phyloP scores from a whole-genome alignment of 2,888 invertebrate genomes.

The Digitonthophagus gazella region DNA sequence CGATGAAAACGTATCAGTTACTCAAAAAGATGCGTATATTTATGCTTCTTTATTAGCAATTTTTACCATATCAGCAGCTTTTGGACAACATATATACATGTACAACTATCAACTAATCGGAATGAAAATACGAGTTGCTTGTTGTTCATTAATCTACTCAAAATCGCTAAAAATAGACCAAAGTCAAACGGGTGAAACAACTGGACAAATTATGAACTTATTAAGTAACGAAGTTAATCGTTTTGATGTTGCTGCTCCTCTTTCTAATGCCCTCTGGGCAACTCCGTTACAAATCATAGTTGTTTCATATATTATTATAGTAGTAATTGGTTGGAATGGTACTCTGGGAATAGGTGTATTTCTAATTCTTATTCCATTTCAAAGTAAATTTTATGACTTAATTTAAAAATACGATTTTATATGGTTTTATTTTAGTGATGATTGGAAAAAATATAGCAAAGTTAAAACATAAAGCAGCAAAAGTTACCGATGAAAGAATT shows the following conservation, averaged over 20 bases:
- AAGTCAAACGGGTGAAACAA: conserved; percentile 59
- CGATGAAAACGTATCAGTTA: conserved; percentile 42
- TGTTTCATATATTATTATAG: no score
- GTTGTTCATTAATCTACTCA: conserved; percentile 79
- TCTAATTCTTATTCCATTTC: conserved; percentile 46
- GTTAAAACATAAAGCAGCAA: conserved; percentile 70
- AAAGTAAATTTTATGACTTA: conserved; percentile 54
- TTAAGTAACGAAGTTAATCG: conserved; percentile 68
- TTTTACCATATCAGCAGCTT: conserved; percentile 38
- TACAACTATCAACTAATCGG: conserved; percentile 81
- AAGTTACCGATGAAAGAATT: conserved; percentile 86
- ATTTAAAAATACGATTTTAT: not conserved
- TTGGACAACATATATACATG: conserved; percentile 72
- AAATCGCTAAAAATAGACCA: conserved; percentile 57
- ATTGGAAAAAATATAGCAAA: conserved; percentile 72
- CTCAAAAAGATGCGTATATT: conserved; percentile 60
- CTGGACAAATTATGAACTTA: conserved; percentile 51
- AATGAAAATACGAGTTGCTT: conserved; percentile 80
- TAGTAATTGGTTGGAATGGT: conserved; percentile 49
- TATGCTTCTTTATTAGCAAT: conserved; percentile 70
- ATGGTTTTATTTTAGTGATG: conserved; percentile 59
- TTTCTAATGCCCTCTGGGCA: conserved; percentile 81
- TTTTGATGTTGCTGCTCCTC: conserved; percentile 86
- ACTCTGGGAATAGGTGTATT: conserved; percentile 51
- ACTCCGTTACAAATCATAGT: conserved; percentile 57